These are phyloP conservation scores for Epinephelus lanceolatus DNA, from an alignment of 2,113 vertebrate species.

Conservation along the genomic window DNA sequence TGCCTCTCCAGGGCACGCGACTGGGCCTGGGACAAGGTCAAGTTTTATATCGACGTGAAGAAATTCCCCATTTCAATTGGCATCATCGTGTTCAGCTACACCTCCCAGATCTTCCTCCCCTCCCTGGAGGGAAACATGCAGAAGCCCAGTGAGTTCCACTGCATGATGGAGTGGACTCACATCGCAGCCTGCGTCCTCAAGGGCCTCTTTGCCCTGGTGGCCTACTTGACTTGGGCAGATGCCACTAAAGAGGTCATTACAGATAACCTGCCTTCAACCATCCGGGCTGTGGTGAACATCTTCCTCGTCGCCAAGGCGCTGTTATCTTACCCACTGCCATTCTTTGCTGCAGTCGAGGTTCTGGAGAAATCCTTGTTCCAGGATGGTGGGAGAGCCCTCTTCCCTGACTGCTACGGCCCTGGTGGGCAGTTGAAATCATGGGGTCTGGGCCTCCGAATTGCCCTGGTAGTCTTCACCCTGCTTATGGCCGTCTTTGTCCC, in stretches of 20 bases:
- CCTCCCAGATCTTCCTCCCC: slow-evolving; percentile 98
- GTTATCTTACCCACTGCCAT: slow-evolving; percentile 94
- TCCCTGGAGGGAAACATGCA: slow-evolving; percentile 98
- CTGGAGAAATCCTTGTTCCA: slow-evolving; percentile 95
- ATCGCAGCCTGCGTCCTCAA: slow-evolving; percentile 96
- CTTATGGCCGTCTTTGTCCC: slow-evolving; percentile 98
- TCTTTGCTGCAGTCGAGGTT: slow-evolving; percentile 97
- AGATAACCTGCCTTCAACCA: slow-evolving; percentile 95
- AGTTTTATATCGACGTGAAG: slow-evolving; percentile 98
- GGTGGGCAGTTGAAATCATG: slow-evolving; percentile 92
- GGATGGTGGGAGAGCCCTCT: slow-evolving; percentile 89
- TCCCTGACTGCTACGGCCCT: slow-evolving; percentile 93
- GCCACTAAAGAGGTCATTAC: slow-evolving; percentile 98
- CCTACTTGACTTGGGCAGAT: slow-evolving; percentile 98
- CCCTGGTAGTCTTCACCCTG: slow-evolving; percentile 94
- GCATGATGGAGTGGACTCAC: slow-evolving; percentile 99
- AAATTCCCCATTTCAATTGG: slow-evolving; percentile 98
- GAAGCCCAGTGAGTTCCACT: slow-evolving; percentile 94
- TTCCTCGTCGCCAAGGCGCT: slow-evolving; percentile 97
- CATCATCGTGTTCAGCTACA: slow-evolving; percentile 99
- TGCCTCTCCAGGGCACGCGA: slow-evolving; percentile 94
- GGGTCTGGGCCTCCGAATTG: slow-evolving; percentile 92
- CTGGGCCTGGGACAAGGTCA: slow-evolving; percentile 99
- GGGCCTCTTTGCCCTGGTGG: slow-evolving; percentile 95
- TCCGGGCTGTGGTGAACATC: slow-evolving; percentile 95